Evolutionary conservation across 2,797 vertebrate genomes (phyloP), one percentile per base, ranked within the genome.

Genomic region (Sphenodon punctatus): DNA sequence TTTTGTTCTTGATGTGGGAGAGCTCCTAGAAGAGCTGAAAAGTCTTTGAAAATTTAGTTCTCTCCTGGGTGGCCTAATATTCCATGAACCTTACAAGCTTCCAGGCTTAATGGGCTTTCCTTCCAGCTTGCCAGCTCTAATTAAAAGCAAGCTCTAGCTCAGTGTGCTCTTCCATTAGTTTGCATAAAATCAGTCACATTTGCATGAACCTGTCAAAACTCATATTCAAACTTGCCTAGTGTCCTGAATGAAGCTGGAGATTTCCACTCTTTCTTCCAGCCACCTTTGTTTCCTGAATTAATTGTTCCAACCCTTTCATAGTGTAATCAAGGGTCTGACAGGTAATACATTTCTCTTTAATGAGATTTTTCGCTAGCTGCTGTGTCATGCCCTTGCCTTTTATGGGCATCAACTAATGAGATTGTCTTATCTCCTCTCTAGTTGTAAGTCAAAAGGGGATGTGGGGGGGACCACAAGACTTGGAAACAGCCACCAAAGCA

Each of bases 111-210:
- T 87, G 61, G 77, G 25, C 8, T 81, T 86, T 85, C 41, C 46
- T 87, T 88, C 58, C 36, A 79, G 20, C 80, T 69, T 92, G 84
- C 77, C 79, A 85, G 20, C n/a, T 81, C 60, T 83, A 89, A 89
- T 91, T 87, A 75, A 90, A 89, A 41, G 23, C 34, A 84, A 55
- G n/a, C 59, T 68, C 60, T 80, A 17, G 76, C 67, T 84, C 68
- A 55, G 53, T 78, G 53, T 15, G 34, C 64, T 71, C 46, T 88
- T 89, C 74, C 86, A 34, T 88, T 89, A 87, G 58, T 88, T 83
- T 80, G 81, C 83, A 83, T 81, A 89, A 85, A 80, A 89, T 89
- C 77, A 80, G n/a, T 84, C 60, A 67, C 45, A 78, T 88, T 89
- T 90, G 64, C 63, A 75, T 74, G 14, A 76, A 13, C 69, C 41